Percentiles rank a stretch among this genome's conserved stretches.
Evolutionary conservation across 2,113 vertebrate genomes (phyloP).

Genomic region (Carlito syrichta): DNA sequence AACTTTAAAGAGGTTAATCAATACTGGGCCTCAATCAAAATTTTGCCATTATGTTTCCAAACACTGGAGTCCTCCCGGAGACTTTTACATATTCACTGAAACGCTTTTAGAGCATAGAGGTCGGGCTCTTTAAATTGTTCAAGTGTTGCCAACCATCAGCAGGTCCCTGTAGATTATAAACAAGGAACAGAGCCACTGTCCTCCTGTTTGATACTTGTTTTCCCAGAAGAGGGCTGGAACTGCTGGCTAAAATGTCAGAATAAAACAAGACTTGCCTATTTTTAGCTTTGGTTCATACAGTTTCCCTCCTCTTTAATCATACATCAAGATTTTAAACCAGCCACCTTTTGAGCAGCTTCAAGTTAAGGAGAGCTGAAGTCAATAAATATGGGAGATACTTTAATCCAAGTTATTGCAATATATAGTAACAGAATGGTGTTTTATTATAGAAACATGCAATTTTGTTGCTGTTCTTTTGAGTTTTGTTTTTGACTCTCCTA

Average conservation of each 20-base stretch:
- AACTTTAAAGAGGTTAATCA: slow-evolving; percentile 67
- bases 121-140: slow-evolving; percentile 59
- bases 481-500: not conserved
- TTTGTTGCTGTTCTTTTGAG: not conserved
- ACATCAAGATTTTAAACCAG: slow-evolving; percentile 37
- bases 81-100: slow-evolving; percentile 44
- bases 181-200: slow-evolving; percentile 50
- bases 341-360: not conserved
- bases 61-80: not conserved
- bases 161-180: slow-evolving; percentile 67
- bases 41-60: slow-evolving; percentile 62
- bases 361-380: not conserved
- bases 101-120: slow-evolving; percentile 41
- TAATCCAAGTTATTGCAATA: not conserved
- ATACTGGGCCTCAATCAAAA: slow-evolving; percentile 22
- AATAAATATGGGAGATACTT: not conserved
- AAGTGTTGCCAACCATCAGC: slow-evolving; percentile 55
- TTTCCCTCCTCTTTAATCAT: slow-evolving; percentile 62
- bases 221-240: slow-evolving; percentile 66
- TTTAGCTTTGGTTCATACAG: slow-evolving; percentile 53
- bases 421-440: not conserved
- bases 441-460: not conserved
- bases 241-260: slow-evolving; percentile 75
- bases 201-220: slow-evolving; percentile 72
- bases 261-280: slow-evolving; percentile 56